Evolutionary conservation across 2,888 invertebrate species (phyloP).

Genomic region (Mesoligia furuncula): DNA sequence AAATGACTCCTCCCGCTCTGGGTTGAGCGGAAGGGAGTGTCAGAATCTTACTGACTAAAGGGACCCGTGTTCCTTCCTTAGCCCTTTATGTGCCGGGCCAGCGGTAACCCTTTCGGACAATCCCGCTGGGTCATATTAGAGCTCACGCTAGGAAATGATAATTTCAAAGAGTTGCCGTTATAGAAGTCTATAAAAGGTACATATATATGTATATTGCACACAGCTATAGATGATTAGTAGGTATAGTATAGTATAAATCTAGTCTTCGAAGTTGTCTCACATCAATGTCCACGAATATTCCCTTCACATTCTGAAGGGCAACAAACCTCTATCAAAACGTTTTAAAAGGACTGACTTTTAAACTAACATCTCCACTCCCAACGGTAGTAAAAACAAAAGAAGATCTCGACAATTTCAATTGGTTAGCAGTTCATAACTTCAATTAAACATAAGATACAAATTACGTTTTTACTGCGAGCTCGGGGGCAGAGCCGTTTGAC

Average conservation of each 20-base stretch:
- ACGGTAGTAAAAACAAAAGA: not conserved
- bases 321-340: constrained; percentile 22
- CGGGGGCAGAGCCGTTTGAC: constrained; percentile 72
- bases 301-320: not conserved
- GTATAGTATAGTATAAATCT: constrained; percentile 13
- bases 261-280: constrained; percentile 11
- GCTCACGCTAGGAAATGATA: no score
- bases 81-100: no score
- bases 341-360: constrained; percentile 20
- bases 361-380: not conserved
- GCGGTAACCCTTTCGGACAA: no score
- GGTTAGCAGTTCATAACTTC: constrained; percentile 45
- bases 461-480: constrained; percentile 46
- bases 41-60: no score
- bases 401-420: constrained; percentile 32
- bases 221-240: not conserved
- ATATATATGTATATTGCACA: not conserved
- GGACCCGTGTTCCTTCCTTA: no score
- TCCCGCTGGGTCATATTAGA: no score
- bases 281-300: constrained; percentile 9
- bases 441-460: constrained; percentile 54
- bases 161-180: no score
- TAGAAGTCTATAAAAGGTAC: no score
- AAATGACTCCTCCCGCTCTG: no score
- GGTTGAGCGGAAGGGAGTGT: no score